Conservation (phyloP, 2,113 vertebrate genomes). For the Capra hircus region DNA sequence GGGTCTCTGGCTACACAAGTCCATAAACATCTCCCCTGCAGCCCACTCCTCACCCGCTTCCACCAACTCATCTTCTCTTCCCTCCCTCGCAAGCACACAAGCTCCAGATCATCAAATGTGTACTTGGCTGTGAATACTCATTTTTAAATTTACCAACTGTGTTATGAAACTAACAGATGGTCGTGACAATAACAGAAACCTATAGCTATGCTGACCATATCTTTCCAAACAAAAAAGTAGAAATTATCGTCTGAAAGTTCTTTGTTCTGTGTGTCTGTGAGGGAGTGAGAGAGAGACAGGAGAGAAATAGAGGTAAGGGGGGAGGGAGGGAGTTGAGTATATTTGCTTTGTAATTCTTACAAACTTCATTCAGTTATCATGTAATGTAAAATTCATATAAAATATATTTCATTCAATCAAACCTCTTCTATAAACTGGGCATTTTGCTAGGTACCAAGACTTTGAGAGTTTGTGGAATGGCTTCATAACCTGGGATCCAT, state of each 20-base stretch:
- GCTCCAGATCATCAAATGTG: neutral
- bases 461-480: neutral
- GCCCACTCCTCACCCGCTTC: neutral
- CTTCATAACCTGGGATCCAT: neutral
- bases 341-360: neutral
- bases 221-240: neutral
- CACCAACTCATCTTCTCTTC: neutral
- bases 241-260: neutral
- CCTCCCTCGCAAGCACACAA: neutral
- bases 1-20: neutral
- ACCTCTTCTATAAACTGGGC: neutral
- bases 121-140: neutral
- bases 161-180: slow-evolving; percentile 40
- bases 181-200: neutral
- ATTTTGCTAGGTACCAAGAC: neutral
- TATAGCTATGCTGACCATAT: neutral
- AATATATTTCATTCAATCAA: neutral
- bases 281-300: neutral
- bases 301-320: neutral
- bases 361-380: neutral
- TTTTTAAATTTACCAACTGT: slow-evolving; percentile 26
- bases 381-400: neutral
- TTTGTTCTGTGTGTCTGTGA: neutral
- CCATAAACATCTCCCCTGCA: neutral
- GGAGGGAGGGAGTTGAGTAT: neutral